Percentiles rank a stretch among this genome's conserved stretches.
These are phyloP conservation scores for Semicossyphus pulcher DNA, from an alignment of 2,113 vertebrate genomes.

Conservation along the genomic window DNA sequence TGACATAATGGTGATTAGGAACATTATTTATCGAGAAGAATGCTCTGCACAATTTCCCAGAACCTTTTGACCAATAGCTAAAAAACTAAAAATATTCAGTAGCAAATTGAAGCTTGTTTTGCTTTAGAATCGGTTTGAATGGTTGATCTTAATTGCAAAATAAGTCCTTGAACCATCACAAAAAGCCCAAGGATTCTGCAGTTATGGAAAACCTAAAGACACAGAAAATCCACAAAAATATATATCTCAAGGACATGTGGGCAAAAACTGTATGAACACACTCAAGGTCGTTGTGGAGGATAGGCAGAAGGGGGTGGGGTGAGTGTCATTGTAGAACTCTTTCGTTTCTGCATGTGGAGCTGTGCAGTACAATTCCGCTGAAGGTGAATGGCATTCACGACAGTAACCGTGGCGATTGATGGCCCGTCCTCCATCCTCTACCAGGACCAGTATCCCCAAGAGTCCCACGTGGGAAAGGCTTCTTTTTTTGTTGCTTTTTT, in stretches of 20 bases:
- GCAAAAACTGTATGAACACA: neutral
- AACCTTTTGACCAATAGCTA: no score
- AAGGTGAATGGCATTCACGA: constrained; percentile 68
- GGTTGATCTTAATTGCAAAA: neutral
- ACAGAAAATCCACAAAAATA: constrained; percentile 1
- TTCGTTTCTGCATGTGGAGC: constrained; percentile 5
- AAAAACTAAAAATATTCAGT: no score
- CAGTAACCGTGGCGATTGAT: constrained; percentile 61
- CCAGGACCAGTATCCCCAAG: constrained; percentile 41
- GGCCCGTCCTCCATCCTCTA: constrained; percentile 29
- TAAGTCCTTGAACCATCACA: no score
- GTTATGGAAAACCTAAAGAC: no score
- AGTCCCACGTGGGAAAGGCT: constrained; percentile 60
- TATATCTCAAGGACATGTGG: neutral
- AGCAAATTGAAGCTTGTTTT: no score
- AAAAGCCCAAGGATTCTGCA: no score
- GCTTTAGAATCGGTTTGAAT: no score
- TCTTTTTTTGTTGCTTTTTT: constrained; percentile 63
- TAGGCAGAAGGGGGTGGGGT: neutral
- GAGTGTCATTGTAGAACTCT: neutral
- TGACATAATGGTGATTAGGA: neutral
- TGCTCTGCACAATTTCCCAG: no score
- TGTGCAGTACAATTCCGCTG: constrained; percentile 2
- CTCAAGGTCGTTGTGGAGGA: constrained; percentile 6
- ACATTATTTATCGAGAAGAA: no score